These are phyloP conservation scores for Sinocyclocheilus grahami DNA, from an alignment of 2,113 vertebrate genomes.

Conservation along the genomic window DNA sequence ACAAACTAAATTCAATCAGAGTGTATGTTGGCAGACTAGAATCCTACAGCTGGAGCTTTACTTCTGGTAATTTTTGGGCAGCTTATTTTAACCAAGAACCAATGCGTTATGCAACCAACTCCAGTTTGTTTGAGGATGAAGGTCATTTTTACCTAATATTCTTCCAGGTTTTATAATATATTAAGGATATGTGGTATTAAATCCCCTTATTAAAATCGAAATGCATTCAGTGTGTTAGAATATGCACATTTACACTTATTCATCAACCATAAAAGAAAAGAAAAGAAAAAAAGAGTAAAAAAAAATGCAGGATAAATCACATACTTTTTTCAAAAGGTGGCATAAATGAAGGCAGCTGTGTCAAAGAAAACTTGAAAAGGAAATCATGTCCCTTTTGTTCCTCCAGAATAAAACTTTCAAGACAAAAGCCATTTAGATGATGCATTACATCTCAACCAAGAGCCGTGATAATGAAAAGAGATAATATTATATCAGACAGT, in stretches of 20 bases:
- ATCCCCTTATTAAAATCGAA: neutral
- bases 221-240: neutral
- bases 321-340: neutral
- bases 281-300: neutral
- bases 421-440: slow-evolving; percentile 29
- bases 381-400: slow-evolving; percentile 28
- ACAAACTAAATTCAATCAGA: neutral
- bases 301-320: slow-evolving; percentile 1
- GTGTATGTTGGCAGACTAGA: neutral
- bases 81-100: neutral
- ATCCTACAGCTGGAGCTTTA: neutral
- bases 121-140: neutral
- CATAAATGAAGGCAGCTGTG: neutral
- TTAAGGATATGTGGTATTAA: neutral
- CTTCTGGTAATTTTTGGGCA: neutral
- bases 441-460: slow-evolving; percentile 32
- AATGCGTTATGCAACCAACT: too few relatives aligned
- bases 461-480: slow-evolving; percentile 34
- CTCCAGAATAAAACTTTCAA: slow-evolving; percentile 19
- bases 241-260: neutral
- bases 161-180: neutral
- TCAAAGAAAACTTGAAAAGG: slow-evolving; percentile 10
- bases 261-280: neutral
- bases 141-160: neutral
- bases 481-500: slow-evolving; percentile 38